Evolutionary conservation across 1,140 invertebrate species (phyloP), one percentile per base, ranked within the genome.

Genomic region (Drosophila trapezifrons): DNA sequence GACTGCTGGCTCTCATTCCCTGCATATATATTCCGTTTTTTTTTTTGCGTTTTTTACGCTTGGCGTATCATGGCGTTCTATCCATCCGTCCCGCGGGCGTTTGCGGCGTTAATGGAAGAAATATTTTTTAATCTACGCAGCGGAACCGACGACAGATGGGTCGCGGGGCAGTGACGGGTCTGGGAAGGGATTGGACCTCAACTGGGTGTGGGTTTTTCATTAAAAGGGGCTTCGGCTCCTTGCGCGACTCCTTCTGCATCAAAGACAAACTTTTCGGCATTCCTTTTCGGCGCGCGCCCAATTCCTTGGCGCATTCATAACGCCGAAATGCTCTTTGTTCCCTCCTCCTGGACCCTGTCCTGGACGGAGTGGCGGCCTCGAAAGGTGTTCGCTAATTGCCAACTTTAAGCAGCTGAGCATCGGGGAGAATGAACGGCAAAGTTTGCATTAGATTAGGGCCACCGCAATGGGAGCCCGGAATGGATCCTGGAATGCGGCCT

Each of bases 351-450:
- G n/a, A 9, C 20, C 46, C 32, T 7, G n/a, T 17, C 17, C 60
- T 74, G 12, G 12, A 10, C 51, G 37, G 37, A 38, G n/a, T 49
- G 43, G 27, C 42, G 22, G 43, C 55, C 57, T 57, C 32, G 65
- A 73, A 85, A 85, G 82, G 83, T 85, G 82, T 81, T 72, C 78
- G 83, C 82, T 86, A 86, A 86, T 86, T 86, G 82, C 83, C 83
- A 70, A 76, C 83, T 78, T 79, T 83, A 86, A 87, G 85, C 83
- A 85, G 58, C 57, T 42, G 73, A 65, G 54, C 72, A 76, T 62
- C 58, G 49, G 42, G 51, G 51, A 29, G 29, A 54, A 54, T 58
- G 27, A 43, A 43, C 46, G 46, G 40, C 57, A 52, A 78, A 83
- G 63, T 82, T 66, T 76, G 56, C 76, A 84, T 84, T 80, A 80